Evolutionary conservation across 2,797 vertebrate genomes (phyloP).

Genomic region (Alectoris magna): DNA sequence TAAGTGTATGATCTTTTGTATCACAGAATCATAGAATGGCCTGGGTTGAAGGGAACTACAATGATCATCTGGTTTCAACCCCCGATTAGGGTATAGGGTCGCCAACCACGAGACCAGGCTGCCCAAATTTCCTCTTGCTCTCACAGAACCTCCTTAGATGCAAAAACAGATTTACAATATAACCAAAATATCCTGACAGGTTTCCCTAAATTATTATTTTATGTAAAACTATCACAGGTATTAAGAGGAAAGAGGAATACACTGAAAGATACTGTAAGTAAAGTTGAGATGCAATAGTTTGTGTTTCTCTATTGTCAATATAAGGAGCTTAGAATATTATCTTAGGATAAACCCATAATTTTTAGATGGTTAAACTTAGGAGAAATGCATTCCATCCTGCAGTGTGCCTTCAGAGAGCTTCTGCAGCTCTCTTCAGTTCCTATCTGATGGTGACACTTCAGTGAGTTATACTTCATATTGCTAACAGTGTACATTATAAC

Average conservation of each 20-base stretch:
- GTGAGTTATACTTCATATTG: background rate
- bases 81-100: too few relatives aligned
- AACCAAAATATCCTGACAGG: background rate
- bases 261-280: background rate
- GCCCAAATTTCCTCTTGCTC: background rate
- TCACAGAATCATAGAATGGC: too few relatives aligned
- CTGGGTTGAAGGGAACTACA: too few relatives aligned
- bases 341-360: background rate
- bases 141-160: background rate
- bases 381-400: background rate
- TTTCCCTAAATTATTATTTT: background rate
- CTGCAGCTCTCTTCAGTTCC: background rate
- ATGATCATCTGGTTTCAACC: too few relatives aligned
- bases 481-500: background rate
- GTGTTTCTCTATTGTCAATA: background rate
- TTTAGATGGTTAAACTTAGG: background rate
- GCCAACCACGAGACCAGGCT: too few relatives aligned
- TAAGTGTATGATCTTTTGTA: background rate
- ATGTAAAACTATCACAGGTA: background rate
- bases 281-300: background rate
- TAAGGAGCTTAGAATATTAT: background rate
- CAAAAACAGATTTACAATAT: background rate
- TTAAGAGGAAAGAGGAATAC: background rate
- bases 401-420: background rate
- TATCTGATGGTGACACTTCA: background rate